Percentiles rank a stretch among this genome's conserved stretches.
Evolutionary conservation across 2,888 invertebrate genomes (phyloP).

Genomic region (Carcina quercana): DNA sequence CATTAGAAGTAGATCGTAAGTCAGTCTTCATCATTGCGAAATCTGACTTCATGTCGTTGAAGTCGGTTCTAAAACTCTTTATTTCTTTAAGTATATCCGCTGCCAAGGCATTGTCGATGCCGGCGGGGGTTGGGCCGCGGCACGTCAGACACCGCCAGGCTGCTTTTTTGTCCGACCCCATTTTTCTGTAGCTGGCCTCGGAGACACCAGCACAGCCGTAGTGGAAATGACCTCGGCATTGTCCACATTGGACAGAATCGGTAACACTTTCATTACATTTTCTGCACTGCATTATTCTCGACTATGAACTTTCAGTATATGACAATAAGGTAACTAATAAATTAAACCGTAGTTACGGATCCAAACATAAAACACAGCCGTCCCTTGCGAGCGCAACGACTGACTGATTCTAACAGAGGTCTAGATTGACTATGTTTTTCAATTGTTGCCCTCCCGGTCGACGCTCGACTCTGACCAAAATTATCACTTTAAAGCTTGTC

Average conservation of each 20-base stretch:
- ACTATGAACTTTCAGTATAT: too few species aligned
- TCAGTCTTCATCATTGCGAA: not conserved
- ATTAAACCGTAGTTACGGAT: too few species aligned
- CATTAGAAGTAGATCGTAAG: not conserved
- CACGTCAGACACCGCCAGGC: constrained; percentile 1
- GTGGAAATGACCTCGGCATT: not conserved
- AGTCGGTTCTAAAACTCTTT: not conserved
- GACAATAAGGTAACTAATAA: too few species aligned
- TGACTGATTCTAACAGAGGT: too few species aligned
- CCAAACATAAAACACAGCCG: too few species aligned
- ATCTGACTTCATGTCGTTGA: not conserved
- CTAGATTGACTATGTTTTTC: too few species aligned
- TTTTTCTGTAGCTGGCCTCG: constrained; percentile 1
- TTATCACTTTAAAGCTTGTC: too few species aligned
- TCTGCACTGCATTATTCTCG: not conserved
- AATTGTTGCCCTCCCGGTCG: too few species aligned
- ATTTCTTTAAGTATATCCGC: constrained; percentile 2
- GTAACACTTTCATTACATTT: constrained; percentile 1
- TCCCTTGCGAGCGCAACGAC: too few species aligned
- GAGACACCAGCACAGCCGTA: not conserved
- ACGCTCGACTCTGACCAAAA: too few species aligned
- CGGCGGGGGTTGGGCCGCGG: not conserved
- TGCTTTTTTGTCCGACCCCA: not conserved
- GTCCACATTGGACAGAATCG: not conserved
- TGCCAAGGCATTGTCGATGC: not conserved